Conservation (phyloP, 2,113 vertebrate species). For the Notechis scutatus region DNA sequence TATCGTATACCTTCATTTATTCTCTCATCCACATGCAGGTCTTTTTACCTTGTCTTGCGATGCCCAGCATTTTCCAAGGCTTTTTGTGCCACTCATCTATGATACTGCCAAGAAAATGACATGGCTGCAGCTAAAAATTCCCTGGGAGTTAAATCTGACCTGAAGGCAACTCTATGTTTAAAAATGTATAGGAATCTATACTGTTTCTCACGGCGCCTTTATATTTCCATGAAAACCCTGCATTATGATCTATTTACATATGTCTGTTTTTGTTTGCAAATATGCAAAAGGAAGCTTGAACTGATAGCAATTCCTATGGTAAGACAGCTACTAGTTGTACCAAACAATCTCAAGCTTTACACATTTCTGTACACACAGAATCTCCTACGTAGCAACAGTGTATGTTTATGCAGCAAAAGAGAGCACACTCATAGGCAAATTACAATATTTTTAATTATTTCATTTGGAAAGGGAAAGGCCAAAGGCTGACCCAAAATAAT, state of each 20-base stretch:
- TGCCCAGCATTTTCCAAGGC: not conserved
- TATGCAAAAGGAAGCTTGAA: not conserved
- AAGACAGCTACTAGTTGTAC: not conserved
- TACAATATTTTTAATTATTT: not conserved
- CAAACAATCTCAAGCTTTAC: not conserved
- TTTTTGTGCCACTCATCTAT: not conserved
- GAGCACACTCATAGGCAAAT: not conserved
- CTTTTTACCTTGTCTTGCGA: not conserved
- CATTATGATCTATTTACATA: not conserved
- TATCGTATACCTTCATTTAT: not conserved
- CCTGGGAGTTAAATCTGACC: not conserved
- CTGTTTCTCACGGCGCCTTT: not conserved
- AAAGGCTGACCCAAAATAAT: not conserved
- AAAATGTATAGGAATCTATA: not conserved
- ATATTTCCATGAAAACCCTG: not conserved
- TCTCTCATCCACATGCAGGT: not conserved
- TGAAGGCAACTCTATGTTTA: not conserved
- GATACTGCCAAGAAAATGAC: not conserved
- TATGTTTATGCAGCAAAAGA: not conserved
- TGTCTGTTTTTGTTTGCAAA: not conserved
- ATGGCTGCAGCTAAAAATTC: not conserved
- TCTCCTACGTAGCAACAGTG: not conserved
- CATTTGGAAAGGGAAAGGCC: not conserved
- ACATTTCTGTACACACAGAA: not conserved
- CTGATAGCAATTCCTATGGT: not conserved